Conservation (phyloP, 2,113 vertebrate genomes). For the Emydocephalus ijimae region DNA sequence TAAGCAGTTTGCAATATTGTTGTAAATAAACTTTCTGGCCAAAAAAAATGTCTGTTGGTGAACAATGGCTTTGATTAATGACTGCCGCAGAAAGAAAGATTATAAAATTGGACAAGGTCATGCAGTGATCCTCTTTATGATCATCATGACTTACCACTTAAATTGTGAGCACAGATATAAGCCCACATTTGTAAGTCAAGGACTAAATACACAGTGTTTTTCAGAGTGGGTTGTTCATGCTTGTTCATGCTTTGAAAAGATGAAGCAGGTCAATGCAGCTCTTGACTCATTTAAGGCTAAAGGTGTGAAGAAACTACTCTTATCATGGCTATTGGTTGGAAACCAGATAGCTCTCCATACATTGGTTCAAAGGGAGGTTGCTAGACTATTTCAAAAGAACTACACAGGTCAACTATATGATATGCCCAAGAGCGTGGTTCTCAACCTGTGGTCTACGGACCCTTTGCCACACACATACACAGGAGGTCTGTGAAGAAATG, state of each 20-base stretch:
- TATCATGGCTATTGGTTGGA: neutral
- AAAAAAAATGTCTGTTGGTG: neutral
- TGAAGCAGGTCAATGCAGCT: neutral
- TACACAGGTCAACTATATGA: neutral
- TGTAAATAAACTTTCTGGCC: neutral
- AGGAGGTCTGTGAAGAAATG: neutral
- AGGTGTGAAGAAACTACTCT: neutral
- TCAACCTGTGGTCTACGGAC: neutral
- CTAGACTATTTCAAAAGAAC: neutral
- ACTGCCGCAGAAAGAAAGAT: neutral
- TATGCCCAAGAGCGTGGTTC: neutral
- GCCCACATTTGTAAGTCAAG: neutral
- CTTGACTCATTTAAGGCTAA: neutral
- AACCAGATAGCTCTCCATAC: neutral
- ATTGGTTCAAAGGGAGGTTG: neutral
- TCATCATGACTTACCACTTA: neutral
- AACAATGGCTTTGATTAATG: neutral
- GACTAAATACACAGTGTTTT: neutral
- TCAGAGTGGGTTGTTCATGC: neutral
- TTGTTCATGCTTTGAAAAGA: neutral
- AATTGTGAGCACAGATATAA: neutral
- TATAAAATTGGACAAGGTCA: neutral
- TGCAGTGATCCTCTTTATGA: neutral
- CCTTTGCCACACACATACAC: neutral
- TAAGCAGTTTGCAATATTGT: neutral